These are phyloP conservation scores for Caligus rogercresseyi DNA, from an alignment of 1,140 invertebrate species.

Conservation along the genomic window DNA sequence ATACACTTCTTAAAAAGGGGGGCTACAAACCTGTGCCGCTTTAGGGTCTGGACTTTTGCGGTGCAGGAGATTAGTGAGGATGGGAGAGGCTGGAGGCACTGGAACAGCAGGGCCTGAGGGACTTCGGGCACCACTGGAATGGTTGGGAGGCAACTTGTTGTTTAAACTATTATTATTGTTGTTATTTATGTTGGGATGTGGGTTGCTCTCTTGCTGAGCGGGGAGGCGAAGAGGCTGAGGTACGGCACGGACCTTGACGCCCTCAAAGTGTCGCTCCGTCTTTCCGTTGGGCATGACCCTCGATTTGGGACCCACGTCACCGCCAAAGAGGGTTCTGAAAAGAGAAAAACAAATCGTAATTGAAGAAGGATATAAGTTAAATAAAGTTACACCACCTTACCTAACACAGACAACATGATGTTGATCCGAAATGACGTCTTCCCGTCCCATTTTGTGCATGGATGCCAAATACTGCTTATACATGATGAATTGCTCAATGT, in stretches of 20 bases:
- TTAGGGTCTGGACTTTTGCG: background rate
- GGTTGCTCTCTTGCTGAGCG: background rate
- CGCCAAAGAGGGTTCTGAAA: constrained; percentile 19
- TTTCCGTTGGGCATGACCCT: constrained; percentile 1
- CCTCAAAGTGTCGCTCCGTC: constrained; percentile 7
- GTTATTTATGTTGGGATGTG: too few species aligned
- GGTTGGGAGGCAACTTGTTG: background rate
- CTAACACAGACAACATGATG: constrained; percentile 17
- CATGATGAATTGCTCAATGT: constrained; percentile 19
- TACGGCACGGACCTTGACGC: constrained; percentile 6
- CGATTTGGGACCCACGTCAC: constrained; percentile 5
- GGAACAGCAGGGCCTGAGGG: background rate
- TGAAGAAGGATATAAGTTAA: background rate
- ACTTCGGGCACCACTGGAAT: background rate
- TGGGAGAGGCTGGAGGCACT: background rate
- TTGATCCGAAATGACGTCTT: constrained; percentile 19
- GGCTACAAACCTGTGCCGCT: background rate
- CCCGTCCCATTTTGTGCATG: constrained; percentile 14
- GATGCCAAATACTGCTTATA: constrained; percentile 21
- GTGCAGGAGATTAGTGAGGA: constrained; percentile 11
- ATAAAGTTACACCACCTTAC: background rate
- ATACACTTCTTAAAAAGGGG: too few species aligned
- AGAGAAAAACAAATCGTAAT: background rate
- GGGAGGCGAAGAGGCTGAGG: constrained; percentile 13
- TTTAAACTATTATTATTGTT: too few species aligned